Percentiles rank a stretch among this genome's conserved stretches.
Conservation (phyloP, 2,888 invertebrate species). For the Drosophila stalkeri region DNA sequence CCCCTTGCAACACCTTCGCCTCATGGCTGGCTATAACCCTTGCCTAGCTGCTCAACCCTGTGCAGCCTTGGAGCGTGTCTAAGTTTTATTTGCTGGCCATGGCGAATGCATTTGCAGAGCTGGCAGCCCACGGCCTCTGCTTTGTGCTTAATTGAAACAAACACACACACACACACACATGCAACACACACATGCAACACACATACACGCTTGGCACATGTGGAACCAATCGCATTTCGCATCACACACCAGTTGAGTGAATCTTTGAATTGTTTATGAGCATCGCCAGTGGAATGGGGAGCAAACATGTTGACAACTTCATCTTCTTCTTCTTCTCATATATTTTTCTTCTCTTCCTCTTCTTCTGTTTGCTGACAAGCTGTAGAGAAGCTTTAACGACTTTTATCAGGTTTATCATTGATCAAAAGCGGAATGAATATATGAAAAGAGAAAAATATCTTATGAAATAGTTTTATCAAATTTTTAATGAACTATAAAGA, state of each 20-base stretch:
- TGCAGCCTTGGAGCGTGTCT: conserved; percentile 62
- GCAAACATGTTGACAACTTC: neutral
- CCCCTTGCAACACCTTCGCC: neutral
- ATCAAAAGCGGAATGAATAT: neutral
- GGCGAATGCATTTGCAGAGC: conserved; percentile 53
- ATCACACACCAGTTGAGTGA: conserved; percentile 67
- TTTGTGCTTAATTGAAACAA: conserved; percentile 66
- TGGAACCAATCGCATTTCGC: conserved; percentile 76
- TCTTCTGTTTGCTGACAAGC: neutral
- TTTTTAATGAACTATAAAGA: no score
- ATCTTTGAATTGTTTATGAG: conserved; percentile 39
- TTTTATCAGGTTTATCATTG: neutral
- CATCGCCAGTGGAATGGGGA: neutral
- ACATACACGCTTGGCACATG: conserved; percentile 35
- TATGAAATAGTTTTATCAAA: no score
- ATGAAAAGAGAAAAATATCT: no score
- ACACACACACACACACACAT: conserved; percentile 29
- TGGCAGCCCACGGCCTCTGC: conserved; percentile 10
- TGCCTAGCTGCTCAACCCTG: conserved; percentile 13
- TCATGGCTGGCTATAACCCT: conserved; percentile 45
- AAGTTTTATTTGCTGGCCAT: conserved; percentile 80
- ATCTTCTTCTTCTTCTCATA: neutral
- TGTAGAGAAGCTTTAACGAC: neutral
- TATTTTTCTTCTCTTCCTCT: no score
- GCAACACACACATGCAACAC: conserved; percentile 4